A percentile compares a stretch with the other conserved stretches of the same genome.
phyloP scores from a whole-genome alignment of 1,140 invertebrate species.

The Mylabris phalerata region DNA sequence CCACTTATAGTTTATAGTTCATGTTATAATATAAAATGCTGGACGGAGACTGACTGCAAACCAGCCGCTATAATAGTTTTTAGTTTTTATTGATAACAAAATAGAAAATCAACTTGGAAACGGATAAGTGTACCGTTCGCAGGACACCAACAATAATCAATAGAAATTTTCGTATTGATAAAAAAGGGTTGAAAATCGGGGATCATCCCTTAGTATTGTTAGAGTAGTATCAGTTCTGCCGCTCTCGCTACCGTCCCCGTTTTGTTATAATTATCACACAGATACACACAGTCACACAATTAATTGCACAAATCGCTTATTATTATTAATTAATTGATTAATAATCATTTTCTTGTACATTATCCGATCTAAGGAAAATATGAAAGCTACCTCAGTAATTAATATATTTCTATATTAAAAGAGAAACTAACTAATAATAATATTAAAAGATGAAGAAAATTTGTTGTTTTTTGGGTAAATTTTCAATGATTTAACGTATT shows the following conservation, averaged over 20 bases:
- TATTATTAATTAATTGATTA: background rate
- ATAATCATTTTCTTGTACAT: slow-evolving; percentile 22
- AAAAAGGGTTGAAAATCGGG: no score
- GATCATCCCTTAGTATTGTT: no score
- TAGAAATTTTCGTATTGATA: no score
- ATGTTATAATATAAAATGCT: slow-evolving; percentile 35
- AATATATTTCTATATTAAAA: slow-evolving; percentile 38
- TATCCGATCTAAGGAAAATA: slow-evolving; percentile 38
- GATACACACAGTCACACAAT: no score
- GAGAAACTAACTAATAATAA: no score
- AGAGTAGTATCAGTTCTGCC: no score
- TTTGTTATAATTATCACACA: no score
- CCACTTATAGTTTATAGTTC: slow-evolving; percentile 37
- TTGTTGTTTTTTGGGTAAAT: slow-evolving; percentile 32
- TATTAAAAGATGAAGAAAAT: slow-evolving; percentile 27
- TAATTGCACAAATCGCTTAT: background rate
- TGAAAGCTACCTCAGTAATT: slow-evolving; percentile 43
- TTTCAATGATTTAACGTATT: slow-evolving; percentile 36
- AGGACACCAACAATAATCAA: background rate
- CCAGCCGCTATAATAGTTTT: slow-evolving; percentile 35
- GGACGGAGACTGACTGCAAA: slow-evolving; percentile 41
- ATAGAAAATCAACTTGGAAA: slow-evolving; percentile 26
- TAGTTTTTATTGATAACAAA: background rate
- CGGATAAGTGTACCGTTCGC: slow-evolving; percentile 29
- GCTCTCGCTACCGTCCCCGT: no score